Evolutionary conservation across 2,888 invertebrate genomes (phyloP).

Genomic region (Oxystoma pomonae): DNA sequence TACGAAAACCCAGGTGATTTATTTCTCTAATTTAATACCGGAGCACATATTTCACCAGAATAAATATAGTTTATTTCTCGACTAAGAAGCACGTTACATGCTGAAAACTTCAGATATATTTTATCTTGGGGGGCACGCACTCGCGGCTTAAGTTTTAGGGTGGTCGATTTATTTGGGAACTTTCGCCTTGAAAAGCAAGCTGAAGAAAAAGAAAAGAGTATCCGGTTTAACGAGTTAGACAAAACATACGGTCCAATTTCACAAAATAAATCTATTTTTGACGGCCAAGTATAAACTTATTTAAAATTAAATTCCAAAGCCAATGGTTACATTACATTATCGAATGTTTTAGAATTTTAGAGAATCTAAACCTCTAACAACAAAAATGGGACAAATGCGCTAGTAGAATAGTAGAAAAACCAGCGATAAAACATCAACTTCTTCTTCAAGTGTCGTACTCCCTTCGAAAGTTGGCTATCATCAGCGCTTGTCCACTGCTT

Average conservation of each 20-base stretch:
- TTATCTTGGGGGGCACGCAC: slow-evolving; percentile 15
- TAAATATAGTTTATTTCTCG: slow-evolving; percentile 24
- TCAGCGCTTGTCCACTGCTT: no score
- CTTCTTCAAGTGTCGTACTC: no score
- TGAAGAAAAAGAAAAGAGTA: background rate
- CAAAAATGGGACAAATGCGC: no score
- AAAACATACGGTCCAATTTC: background rate
- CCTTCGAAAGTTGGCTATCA: no score
- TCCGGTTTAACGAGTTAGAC: background rate
- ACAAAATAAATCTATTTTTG: background rate
- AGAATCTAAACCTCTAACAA: no score
- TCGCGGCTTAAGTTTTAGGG: slow-evolving; percentile 13
- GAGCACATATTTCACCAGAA: slow-evolving; percentile 25
- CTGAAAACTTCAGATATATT: background rate
- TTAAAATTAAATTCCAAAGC: no score
- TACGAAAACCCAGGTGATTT: slow-evolving; percentile 21
- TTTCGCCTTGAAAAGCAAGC: background rate
- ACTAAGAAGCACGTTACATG: slow-evolving; percentile 12
- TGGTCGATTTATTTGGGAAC: slow-evolving; percentile 19
- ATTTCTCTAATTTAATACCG: slow-evolving; percentile 24
- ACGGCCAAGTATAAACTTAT: no score
- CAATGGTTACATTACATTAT: no score
- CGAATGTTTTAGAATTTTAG: no score
- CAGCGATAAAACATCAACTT: no score
- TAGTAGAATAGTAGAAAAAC: no score